Evolutionary conservation across 1,140 invertebrate species (phyloP), one percentile per base, ranked within the genome.

Genomic region (Mya arenaria): DNA sequence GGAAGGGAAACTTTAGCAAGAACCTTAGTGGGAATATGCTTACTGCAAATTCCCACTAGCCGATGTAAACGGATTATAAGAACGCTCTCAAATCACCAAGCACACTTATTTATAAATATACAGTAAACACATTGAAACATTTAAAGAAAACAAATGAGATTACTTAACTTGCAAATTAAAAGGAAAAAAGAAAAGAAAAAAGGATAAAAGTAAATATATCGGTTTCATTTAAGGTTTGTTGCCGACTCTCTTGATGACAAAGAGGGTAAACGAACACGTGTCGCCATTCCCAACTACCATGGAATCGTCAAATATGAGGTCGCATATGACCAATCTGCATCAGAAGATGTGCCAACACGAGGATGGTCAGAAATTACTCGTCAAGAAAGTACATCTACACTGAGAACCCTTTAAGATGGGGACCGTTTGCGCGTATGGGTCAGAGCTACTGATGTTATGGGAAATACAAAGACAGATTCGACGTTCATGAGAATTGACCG

Each of bases 241-340:
- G 19, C 30, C 17, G 56, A 58, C 23, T 8, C 55, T 25, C 37
- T 63, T 25, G 60, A 75, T 34, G 73, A 75, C 56, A 23, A 32
- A 19, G 60, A 55, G 60, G 75, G 63, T 23, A 13, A 65, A 10
- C 23, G 75, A 56, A 55, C 62, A 4, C 25, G 63, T 23, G 23
- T 34, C 25, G 60, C 44, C 1, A 78, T 78, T 6, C 60, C 30
- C 19, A 78, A 78, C 28, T 68, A 37, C 39, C 75, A 78, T 30
- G 75, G 75, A 37, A 68, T 78, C 19, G 63, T 78, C 4, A 55
- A 68, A 30, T 78, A 65, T 56, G 75, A 78, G 41, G 19, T 25
- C 8, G 48, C n/a, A n/a, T n/a, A n/a, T 36, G 13, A n/a, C n/a
- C 19, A 36, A 2, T 5, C 41, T 23, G 32, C 37, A 15, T 8